Base-by-base conservation (phyloP, 1,140 invertebrate species). In the Nylanderia fulva region DNA sequence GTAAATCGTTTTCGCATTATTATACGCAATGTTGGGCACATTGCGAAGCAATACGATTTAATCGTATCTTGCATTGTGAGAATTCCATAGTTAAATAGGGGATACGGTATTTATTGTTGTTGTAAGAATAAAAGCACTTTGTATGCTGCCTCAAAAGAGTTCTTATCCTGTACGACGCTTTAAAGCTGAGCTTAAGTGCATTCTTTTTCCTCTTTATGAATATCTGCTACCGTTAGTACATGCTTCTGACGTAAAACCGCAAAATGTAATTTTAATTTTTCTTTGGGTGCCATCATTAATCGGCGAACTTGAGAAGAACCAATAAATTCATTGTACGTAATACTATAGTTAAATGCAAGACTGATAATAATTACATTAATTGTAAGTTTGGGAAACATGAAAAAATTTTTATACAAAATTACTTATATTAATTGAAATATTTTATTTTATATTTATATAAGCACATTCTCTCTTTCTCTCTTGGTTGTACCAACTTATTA, bases 241-340 rank as follows among this genome's bases (percentile, higher is more conserved):
- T 18, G 64, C 13, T 82, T 58, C 24, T 80, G 48, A 80, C 36
- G 36, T 52, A 71, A 82, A 58, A 4, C 52, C 24, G 33, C 64
- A 42, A 33, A 80, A 82, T 71, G 15, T 82, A 42, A 72, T 82
- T 82, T 82, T 71, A 71, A 82, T 71, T 82, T 80, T 48, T 48
- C 42, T 15, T 18, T 33, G 13, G 72, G 36, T 71, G 52, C 52
- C 33, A 4, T 58, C 42, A 33, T 82, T 82, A 82, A 42, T 39
- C 1, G 39, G 8, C 21, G 3, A 80, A 80, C 15, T 80, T 21
- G 24, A 42, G 7, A 80, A 21, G 1, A 71, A 36, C 13, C n/a
- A 9, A 18, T 33, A 1, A 71, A 45, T 58, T 13, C n/a, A 58
- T 52, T 69, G 15, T 36, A 24, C 21, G 9, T 15, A 24, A 39